A percentile compares a stretch with the other conserved stretches of the same genome.
phyloP scores from a whole-genome alignment of 2,888 invertebrate species.

The Himalopsyche tibetana region DNA sequence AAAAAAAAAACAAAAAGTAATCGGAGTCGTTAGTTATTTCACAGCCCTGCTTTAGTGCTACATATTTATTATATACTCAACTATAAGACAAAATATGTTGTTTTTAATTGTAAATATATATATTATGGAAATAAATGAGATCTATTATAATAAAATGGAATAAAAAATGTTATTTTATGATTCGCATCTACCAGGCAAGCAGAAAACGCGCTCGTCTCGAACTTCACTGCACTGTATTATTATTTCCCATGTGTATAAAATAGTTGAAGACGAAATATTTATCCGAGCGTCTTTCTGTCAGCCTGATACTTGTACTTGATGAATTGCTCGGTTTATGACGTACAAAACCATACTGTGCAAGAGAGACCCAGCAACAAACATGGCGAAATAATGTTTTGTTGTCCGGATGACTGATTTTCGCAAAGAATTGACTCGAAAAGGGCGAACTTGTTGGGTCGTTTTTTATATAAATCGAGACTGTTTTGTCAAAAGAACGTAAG shows the following conservation, averaged over 20 bases:
- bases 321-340: conserved; percentile 22
- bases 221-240: neutral
- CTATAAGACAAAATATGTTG: too few species aligned
- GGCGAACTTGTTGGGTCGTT: neutral
- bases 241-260: conserved; percentile 15
- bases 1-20: too few species aligned
- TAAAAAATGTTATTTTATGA: neutral
- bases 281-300: conserved; percentile 30
- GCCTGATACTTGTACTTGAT: conserved; percentile 23
- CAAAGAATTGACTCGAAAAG: neutral
- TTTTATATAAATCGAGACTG: neutral
- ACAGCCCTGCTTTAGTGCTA: too few species aligned
- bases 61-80: too few species aligned
- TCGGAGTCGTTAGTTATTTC: too few species aligned
- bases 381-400: conserved; percentile 1
- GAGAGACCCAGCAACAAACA: conserved; percentile 6
- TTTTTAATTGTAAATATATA: too few species aligned
- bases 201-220: neutral
- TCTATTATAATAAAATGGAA: neutral
- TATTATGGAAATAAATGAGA: too few species aligned
- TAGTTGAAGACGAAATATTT: neutral
- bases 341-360: neutral
- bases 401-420: conserved; percentile 15
- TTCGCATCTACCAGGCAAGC: neutral
- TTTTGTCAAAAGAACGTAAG: too few species aligned